A percentile compares a stretch with the other conserved stretches of the same genome.
Conservation (phyloP, 2,113 vertebrate species). For the Turnix velox region DNA sequence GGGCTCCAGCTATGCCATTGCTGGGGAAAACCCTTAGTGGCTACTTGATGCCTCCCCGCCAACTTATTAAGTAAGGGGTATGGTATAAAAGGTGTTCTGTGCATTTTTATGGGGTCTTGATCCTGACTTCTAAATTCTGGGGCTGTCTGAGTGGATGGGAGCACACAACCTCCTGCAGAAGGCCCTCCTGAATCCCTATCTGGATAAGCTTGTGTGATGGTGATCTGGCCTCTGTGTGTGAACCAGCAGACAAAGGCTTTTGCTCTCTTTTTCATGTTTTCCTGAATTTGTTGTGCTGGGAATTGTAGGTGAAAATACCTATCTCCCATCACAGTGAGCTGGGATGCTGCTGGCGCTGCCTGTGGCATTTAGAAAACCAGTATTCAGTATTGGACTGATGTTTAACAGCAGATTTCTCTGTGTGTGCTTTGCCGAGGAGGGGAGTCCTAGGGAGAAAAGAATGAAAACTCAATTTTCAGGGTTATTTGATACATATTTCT, state of each 20-base stretch:
- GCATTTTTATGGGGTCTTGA: not conserved
- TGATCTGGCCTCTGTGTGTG: not conserved
- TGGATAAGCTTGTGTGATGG: not conserved
- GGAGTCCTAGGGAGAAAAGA: not conserved
- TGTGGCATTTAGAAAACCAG: not conserved
- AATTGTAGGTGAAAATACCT: not conserved
- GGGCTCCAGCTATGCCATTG: accelerated
- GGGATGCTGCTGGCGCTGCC: not conserved
- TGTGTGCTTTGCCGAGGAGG: not conserved
- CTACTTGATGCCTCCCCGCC: not conserved
- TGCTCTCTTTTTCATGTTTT: not conserved
- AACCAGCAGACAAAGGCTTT: not conserved
- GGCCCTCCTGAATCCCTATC: not conserved
- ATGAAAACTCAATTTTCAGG: not conserved
- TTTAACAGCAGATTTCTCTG: not conserved
- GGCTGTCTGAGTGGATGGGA: not conserved
- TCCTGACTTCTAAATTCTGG: not conserved
- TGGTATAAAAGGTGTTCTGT: not conserved
- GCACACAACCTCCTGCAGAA: not conserved
- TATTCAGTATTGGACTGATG: not conserved
- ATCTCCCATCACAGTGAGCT: not conserved
- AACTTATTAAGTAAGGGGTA: not conserved
- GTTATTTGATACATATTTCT: not conserved
- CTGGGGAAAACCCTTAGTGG: not conserved
- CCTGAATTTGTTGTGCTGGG: not conserved